These are phyloP conservation scores for Philonicus albiceps DNA, from an alignment of 2,888 invertebrate species.

Conservation along the genomic window DNA sequence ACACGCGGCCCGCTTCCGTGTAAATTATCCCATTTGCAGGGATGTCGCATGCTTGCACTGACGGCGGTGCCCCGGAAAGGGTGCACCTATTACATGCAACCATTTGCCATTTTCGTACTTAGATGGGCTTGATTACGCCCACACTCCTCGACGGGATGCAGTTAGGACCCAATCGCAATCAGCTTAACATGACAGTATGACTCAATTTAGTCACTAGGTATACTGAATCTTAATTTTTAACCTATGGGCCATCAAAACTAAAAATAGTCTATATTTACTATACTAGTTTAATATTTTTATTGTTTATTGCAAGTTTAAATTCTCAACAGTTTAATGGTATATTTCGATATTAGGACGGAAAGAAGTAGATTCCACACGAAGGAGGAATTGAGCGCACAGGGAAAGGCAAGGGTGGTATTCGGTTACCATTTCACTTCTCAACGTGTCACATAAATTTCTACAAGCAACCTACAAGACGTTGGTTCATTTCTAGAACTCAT, in stretches of 20 bases:
- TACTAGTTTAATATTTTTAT: too few relatives aligned
- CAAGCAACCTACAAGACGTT: too few relatives aligned
- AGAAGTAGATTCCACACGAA: too few relatives aligned
- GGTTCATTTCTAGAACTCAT: too few relatives aligned
- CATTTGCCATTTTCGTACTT: conserved; percentile 9
- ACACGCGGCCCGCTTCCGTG: conserved; percentile 4
- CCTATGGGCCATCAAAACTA: not conserved
- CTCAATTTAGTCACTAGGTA: not conserved
- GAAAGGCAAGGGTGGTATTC: too few relatives aligned
- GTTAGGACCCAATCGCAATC: not conserved
- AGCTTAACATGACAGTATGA: not conserved
- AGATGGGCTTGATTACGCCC: not conserved
- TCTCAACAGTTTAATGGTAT: too few relatives aligned
- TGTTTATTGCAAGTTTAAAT: too few relatives aligned
- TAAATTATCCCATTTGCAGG: conserved; percentile 28
- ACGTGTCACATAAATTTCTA: too few relatives aligned
- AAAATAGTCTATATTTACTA: too few relatives aligned
- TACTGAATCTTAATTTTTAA: not conserved
- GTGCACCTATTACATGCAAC: conserved; percentile 13
- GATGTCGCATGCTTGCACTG: conserved; percentile 40
- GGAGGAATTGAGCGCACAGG: too few relatives aligned
- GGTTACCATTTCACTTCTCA: too few relatives aligned
- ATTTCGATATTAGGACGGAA: too few relatives aligned
- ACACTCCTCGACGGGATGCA: not conserved
- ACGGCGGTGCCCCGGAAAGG: not conserved